Conservation (phyloP, 2,888 invertebrate genomes). For the Pterobdella sp. region DNA sequence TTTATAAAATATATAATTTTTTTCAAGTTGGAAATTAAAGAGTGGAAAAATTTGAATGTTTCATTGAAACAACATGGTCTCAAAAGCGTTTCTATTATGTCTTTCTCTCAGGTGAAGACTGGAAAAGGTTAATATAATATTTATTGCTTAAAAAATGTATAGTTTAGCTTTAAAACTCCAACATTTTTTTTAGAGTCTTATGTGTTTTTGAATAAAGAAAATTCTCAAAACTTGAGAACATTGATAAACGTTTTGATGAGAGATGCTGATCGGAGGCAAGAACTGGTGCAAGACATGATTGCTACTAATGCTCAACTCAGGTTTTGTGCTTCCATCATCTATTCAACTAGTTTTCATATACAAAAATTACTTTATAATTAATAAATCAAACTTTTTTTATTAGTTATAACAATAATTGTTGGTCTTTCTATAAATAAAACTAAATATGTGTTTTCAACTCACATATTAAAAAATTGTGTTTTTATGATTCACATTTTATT, state of each 20-base stretch:
- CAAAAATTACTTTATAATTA: neutral
- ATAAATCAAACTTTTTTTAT: neutral
- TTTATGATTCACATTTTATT: too few species aligned
- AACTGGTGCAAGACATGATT: conserved; percentile 44
- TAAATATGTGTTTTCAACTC: neutral
- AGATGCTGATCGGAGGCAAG: conserved; percentile 44
- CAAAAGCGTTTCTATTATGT: neutral
- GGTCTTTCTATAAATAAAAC: neutral
- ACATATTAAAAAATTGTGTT: neutral
- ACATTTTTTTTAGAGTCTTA: neutral
- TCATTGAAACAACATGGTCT: conserved; percentile 8
- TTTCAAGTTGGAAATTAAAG: neutral
- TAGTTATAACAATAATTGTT: neutral
- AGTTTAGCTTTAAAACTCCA: neutral
- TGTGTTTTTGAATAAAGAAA: neutral
- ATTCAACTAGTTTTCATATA: neutral
- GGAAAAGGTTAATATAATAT: neutral
- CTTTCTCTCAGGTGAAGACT: neutral
- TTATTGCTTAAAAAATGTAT: neutral
- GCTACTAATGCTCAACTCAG: conserved; percentile 44
- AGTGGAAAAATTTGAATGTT: neutral
- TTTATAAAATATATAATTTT: too few species aligned
- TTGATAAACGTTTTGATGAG: conserved; percentile 37
- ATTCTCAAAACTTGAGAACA: neutral
- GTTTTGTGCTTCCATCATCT: conserved; percentile 34